Percentiles rank a stretch among this genome's conserved stretches.
Evolutionary conservation across 1,140 invertebrate species (phyloP).

Genomic region (Medauroidea extradentata): DNA sequence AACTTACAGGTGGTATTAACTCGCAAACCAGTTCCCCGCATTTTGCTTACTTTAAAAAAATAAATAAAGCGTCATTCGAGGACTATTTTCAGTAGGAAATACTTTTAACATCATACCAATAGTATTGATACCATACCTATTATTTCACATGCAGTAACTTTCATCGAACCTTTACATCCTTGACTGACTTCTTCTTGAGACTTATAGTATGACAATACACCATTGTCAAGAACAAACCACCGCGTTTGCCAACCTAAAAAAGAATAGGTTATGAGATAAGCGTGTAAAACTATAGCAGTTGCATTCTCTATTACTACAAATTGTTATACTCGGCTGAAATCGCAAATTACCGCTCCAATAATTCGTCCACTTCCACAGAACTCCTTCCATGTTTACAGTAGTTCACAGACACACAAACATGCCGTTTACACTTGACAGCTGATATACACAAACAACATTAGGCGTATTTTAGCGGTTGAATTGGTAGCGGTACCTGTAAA

Average conservation of each 20-base stretch:
- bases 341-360: conserved; percentile 46
- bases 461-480: no score
- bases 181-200: conserved; percentile 77
- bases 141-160: conserved; percentile 78
- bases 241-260: conserved; percentile 75
- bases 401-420: no score
- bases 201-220: conserved; percentile 76
- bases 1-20: no score
- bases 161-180: conserved; percentile 79
- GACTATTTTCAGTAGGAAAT: no score
- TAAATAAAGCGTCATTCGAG: no score
- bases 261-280: conserved; percentile 8
- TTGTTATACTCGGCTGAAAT: no score
- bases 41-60: no score
- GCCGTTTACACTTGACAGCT: no score
- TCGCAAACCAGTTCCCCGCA: no score
- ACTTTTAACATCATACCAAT: no score
- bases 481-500: no score
- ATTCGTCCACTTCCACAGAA: conserved; percentile 53
- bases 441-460: no score
- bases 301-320: not conserved
- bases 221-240: conserved; percentile 79
- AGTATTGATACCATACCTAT: conserved; percentile 50
- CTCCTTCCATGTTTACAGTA: conserved; percentile 50
- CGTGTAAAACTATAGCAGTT: not conserved